phyloP scores from a whole-genome alignment of 2,797 vertebrate genomes.

The Centroberyx gerrardi region DNA sequence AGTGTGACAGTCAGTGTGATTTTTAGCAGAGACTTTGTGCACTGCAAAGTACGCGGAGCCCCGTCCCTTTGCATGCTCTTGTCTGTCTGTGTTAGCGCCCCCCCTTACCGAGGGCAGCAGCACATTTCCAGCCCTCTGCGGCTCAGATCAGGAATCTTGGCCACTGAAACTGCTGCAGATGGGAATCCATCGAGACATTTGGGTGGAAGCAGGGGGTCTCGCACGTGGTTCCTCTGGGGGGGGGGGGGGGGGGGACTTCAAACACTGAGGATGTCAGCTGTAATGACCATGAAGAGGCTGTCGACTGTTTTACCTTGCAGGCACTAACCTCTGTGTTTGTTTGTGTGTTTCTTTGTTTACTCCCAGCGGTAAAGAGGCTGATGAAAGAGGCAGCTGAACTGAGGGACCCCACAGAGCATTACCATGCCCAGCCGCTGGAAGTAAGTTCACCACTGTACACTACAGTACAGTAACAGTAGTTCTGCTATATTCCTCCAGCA shows the following conservation, averaged over 20 bases:
- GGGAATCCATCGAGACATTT: neutral
- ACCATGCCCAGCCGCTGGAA: constrained; percentile 98
- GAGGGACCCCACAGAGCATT: constrained; percentile 97
- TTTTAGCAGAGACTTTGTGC: neutral
- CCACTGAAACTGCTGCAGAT: neutral
- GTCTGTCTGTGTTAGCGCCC: constrained; percentile 13
- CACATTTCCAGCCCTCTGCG: neutral
- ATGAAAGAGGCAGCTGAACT: constrained; percentile 99
- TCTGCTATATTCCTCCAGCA: neutral
- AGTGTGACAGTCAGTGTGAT: neutral
- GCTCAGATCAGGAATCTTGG: constrained; percentile 2
- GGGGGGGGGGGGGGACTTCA: neutral
- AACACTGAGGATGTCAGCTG: neutral
- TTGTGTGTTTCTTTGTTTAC: constrained; percentile 28
- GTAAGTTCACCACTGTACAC: constrained; percentile 79
- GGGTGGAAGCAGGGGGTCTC: neutral
- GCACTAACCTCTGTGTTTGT: constrained; percentile 25
- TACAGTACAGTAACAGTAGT: neutral
- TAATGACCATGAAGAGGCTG: neutral
- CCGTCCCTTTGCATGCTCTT: neutral
- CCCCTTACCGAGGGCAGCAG: constrained; percentile 4
- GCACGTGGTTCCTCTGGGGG: neutral
- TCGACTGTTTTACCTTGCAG: constrained; percentile 1
- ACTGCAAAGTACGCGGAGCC: neutral
- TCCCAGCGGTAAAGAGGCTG: constrained; percentile 94